Base-by-base conservation (phyloP, 2,113 vertebrate genomes). In the Pampusana beccarii region DNA sequence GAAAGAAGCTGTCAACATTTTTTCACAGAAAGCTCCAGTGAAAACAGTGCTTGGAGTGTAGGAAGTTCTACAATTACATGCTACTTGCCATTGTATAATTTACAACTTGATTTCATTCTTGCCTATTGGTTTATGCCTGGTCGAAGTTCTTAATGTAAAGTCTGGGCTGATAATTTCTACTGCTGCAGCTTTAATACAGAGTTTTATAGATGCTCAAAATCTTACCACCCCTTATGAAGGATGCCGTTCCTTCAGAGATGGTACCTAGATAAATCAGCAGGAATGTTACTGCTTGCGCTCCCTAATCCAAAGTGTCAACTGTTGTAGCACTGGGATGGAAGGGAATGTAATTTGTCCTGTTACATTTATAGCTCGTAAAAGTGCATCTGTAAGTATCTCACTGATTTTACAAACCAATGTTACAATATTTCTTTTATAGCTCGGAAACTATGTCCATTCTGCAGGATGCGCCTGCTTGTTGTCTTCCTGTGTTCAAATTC, bases 401-500 rank as follows among this genome's bases (percentile, higher is more conserved):
- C 13, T 42, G 33, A 0, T 29, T n/a, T n/a, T 44, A 44, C 42
- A 44, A 44, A 44, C 42, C 42, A 44, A 7, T 17, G 6, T 28
- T 34, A 36, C 9, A 11, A 54, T 71, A 57, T 53, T 95, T 97
- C 16, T 90, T 54, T 97, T 97, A 42, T 94, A 99, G 99, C 85
- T 98, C 98, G 17, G 99, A 99, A 98, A 97, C 99, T 0, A 95
- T 99, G 65, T 98, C 98, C 53, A 98, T 99, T 96, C 99, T 99
- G 83, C 99, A 99, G 90, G 99, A 99, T 87, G 99, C 99, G 28
- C 99, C 99, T 50, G 99, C 99, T 73, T 99, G 98, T 91, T 99
- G 99, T 86, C 98, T 99, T 90, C 99, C 99, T 80, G 97, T 99
- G 25, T 99, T 99, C 97, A 99, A 99, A 85, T 99, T 99, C 77